phyloP scores from a whole-genome alignment of 2,888 invertebrate genomes.

The Calephelis perditalis region DNA sequence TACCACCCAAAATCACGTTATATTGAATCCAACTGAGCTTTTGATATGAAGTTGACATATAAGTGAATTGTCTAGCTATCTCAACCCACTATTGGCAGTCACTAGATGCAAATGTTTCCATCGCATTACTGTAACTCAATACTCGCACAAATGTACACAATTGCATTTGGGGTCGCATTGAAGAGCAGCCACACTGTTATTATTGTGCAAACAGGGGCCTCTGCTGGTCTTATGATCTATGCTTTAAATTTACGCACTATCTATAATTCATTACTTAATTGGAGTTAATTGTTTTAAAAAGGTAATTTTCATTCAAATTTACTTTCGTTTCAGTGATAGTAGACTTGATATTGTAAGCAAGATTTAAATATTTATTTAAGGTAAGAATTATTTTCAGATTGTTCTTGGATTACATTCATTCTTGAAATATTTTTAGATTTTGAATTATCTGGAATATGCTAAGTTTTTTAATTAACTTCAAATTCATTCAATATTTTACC shows the following conservation, averaged over 20 bases:
- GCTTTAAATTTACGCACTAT: constrained; percentile 36
- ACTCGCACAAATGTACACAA: constrained; percentile 71
- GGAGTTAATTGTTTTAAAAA: too few relatives aligned
- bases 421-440: too few relatives aligned
- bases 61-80: constrained; percentile 15
- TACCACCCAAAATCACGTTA: neutral
- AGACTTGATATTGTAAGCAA: too few relatives aligned
- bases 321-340: too few relatives aligned
- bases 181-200: constrained; percentile 46
- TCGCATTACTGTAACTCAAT: constrained; percentile 70
- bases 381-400: too few relatives aligned
- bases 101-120: constrained; percentile 63
- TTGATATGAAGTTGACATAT: neutral
- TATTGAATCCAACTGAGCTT: constrained; percentile 4
- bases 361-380: too few relatives aligned
- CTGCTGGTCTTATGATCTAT: constrained; percentile 43
- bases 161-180: constrained; percentile 71
- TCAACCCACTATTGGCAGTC: constrained; percentile 34
- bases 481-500: too few relatives aligned
- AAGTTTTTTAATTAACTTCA: too few relatives aligned
- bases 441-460: too few relatives aligned
- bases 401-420: too few relatives aligned
- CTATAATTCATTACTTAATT: neutral
- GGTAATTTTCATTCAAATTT: too few relatives aligned
- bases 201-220: constrained; percentile 65